Evolutionary conservation across 1,140 invertebrate species (phyloP).

Genomic region (Scaptodrosophila lebanonensis): DNA sequence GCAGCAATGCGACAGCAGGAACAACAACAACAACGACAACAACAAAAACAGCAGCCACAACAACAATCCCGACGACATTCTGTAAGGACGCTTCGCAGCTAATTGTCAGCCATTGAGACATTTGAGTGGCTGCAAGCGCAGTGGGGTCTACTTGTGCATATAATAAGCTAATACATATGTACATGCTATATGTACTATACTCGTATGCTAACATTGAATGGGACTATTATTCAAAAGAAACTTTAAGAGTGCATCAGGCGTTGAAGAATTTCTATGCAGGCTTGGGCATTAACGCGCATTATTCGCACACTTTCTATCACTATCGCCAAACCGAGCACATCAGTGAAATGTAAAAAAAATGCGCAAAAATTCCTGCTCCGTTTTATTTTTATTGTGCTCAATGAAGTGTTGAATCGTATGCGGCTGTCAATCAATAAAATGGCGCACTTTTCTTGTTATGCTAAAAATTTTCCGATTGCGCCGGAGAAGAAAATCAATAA

Average conservation of each 20-base stretch:
- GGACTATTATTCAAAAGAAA: too few relatives aligned
- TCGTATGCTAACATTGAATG: too few relatives aligned
- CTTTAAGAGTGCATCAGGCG: too few relatives aligned
- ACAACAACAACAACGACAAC: constrained; percentile 26
- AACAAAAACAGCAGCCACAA: constrained; percentile 6
- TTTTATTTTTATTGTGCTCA: background rate
- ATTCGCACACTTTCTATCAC: too few relatives aligned
- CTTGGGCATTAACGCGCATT: too few relatives aligned
- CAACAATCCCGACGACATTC: constrained; percentile 13
- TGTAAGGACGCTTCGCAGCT: constrained; percentile 22
- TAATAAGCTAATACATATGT: too few relatives aligned
- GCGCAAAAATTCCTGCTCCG: background rate
- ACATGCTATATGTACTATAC: too few relatives aligned
- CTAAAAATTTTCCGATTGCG: constrained; percentile 8
- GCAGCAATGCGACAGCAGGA: constrained; percentile 54
- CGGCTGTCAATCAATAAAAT: constrained; percentile 15
- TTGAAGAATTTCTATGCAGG: constrained; percentile 14
- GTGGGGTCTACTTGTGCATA: constrained; percentile 33
- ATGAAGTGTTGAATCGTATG: background rate
- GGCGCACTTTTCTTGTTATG: too few relatives aligned
- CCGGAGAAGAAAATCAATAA: constrained; percentile 49
- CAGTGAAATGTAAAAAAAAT: background rate
- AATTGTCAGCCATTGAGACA: constrained; percentile 67
- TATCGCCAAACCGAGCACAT: constrained; percentile 35
- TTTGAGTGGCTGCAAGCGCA: too few relatives aligned